Evolutionary conservation across 2,797 vertebrate species (phyloP).

Genomic region (Danio tinwini): DNA sequence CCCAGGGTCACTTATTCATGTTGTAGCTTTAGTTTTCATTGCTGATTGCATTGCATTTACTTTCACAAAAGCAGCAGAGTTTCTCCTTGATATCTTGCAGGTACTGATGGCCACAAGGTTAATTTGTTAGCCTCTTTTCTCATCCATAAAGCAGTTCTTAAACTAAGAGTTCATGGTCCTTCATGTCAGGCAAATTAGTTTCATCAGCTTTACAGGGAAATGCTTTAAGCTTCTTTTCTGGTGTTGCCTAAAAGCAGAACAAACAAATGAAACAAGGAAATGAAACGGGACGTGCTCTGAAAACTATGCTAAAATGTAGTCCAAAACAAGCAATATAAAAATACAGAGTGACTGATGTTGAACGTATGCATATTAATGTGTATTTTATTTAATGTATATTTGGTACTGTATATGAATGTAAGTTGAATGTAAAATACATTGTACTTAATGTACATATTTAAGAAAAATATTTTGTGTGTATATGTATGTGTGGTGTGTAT

Average conservation of each 20-base stretch:
- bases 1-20: slow-evolving; percentile 8
- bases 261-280: slow-evolving; percentile 47
- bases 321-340: slow-evolving; percentile 20
- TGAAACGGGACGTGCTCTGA: neutral
- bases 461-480: slow-evolving; percentile 25
- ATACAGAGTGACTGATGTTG: slow-evolving; percentile 3
- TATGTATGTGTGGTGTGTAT: slow-evolving; percentile 12
- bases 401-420: slow-evolving; percentile 35
- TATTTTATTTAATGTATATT: slow-evolving; percentile 42
- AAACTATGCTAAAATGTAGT: slow-evolving; percentile 5
- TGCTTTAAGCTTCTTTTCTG: neutral
- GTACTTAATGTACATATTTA: slow-evolving; percentile 34
- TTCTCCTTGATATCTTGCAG: slow-evolving; percentile 9
- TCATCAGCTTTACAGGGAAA: slow-evolving; percentile 9
- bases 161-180: neutral
- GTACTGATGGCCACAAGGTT: slow-evolving; percentile 4
- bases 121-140: neutral
- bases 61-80: slow-evolving; percentile 3
- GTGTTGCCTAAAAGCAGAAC: slow-evolving; percentile 45
- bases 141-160: neutral
- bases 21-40: slow-evolving; percentile 17
- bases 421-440: slow-evolving; percentile 32
- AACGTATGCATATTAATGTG: slow-evolving; percentile 17
- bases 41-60: slow-evolving; percentile 28
- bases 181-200: slow-evolving; percentile 14